These are phyloP conservation scores for Trididemnum clinides DNA, from an alignment of 23 tunicate genomes.

Conservation along the genomic window DNA sequence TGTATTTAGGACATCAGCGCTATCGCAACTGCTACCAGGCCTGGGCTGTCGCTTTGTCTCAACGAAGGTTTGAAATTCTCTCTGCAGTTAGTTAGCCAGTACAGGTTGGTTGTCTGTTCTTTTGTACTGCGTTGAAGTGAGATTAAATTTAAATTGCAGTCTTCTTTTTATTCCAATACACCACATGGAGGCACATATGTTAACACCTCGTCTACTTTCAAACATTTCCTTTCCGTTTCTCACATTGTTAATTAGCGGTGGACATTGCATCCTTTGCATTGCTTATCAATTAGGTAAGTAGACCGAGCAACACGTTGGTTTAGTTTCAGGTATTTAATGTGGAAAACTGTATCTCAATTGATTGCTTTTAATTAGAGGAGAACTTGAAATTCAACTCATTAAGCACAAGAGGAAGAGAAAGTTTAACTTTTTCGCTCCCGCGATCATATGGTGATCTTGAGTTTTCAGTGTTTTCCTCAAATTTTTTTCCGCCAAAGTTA, in stretches of 20 bases:
- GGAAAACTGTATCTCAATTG: too few species aligned
- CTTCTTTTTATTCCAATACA: constrained; percentile 89
- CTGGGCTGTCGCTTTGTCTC: constrained; percentile 64
- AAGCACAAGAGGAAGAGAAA: too few species aligned
- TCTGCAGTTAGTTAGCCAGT: constrained; percentile 35
- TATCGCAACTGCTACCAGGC: constrained; percentile 87
- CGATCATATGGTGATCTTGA: too few species aligned
- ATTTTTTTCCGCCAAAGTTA: too few species aligned
- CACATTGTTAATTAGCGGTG: constrained; percentile 67
- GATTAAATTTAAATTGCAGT: constrained; percentile 11
- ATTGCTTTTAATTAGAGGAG: too few species aligned
- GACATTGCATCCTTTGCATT: constrained; percentile 71
- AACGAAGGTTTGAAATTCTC: constrained; percentile 65
- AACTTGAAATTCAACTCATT: too few species aligned
- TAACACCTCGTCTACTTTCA: constrained; percentile 46
- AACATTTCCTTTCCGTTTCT: constrained; percentile 71
- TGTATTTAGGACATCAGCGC: constrained; percentile 73
- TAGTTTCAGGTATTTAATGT: too few species aligned
- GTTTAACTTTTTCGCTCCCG: too few species aligned
- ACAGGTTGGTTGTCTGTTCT: constrained; percentile 28
- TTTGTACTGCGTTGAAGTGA: neutral
- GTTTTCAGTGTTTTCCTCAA: too few species aligned
- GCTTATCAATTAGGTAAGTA: constrained; percentile 67
- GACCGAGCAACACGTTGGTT: too few species aligned
- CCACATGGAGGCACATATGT: constrained; percentile 94